A percentile compares a stretch with the other conserved stretches of the same genome.
Conservation (phyloP, 2,113 vertebrate species). For the Ailurus styani region DNA sequence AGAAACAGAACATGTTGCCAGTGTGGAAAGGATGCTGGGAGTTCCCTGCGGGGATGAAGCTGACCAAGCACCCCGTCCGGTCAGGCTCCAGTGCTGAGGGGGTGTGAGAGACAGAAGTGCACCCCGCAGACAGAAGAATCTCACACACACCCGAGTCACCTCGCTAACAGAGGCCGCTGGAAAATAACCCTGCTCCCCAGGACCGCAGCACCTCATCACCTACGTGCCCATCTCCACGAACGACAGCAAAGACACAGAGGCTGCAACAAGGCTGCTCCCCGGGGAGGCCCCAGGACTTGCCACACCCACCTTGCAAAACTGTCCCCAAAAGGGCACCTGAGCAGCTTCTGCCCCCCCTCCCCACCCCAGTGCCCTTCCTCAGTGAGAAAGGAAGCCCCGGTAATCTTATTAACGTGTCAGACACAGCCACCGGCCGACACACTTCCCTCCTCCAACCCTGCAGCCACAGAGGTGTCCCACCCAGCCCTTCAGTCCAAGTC, state of each 20-base stretch:
- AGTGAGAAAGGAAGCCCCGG: slow-evolving; percentile 7
- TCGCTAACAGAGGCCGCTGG: neutral
- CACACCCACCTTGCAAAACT: slow-evolving; percentile 10
- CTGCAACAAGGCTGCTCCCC: neutral
- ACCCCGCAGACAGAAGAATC: neutral
- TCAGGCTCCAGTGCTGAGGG: neutral
- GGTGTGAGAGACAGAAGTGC: neutral
- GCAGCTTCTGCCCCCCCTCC: neutral
- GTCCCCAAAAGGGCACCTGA: neutral
- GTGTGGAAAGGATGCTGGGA: neutral
- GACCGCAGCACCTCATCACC: neutral
- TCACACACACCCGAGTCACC: neutral
- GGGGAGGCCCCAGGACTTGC: neutral
- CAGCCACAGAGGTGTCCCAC: neutral
- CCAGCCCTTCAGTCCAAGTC: neutral
- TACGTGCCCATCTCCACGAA: neutral
- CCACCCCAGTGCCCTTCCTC: neutral
- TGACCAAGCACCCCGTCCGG: neutral
- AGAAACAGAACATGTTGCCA: neutral
- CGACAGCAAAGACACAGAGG: neutral
- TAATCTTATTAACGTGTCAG: neutral
- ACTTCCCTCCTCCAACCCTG: neutral
- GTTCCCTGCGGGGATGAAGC: neutral
- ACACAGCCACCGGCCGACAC: neutral
- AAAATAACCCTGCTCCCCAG: neutral